phyloP scores from a whole-genome alignment of 2,113 vertebrate genomes.

The Apus apus region DNA sequence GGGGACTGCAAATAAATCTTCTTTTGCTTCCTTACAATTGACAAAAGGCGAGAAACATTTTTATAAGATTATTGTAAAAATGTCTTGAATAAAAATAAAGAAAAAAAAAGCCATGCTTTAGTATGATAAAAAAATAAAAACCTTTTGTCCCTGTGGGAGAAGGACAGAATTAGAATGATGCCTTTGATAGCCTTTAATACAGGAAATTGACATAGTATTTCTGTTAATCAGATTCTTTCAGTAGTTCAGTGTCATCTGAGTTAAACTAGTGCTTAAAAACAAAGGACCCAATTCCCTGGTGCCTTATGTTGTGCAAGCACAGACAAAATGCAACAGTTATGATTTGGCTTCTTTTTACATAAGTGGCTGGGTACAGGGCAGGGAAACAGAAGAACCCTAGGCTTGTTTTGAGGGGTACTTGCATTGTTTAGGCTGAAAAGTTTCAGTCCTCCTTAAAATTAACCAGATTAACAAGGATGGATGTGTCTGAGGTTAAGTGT shows the following conservation, averaged over 20 bases:
- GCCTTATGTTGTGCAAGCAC: not conserved
- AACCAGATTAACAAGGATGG: not conserved
- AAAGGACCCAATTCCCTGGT: not conserved
- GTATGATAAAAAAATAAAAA: not conserved
- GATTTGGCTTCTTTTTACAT: not conserved
- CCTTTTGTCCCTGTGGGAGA: not conserved
- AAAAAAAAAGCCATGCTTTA: not conserved
- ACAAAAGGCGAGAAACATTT: slow-evolving; percentile 17
- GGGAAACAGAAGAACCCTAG: not conserved
- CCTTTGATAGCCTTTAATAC: slow-evolving; percentile 20
- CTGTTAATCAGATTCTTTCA: slow-evolving; percentile 33
- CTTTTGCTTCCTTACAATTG: slow-evolving; percentile 42
- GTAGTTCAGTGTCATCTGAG: not conserved
- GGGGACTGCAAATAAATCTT: slow-evolving; percentile 57
- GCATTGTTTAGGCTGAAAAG: not conserved
- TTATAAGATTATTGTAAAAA: not conserved
- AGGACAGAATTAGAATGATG: not conserved
- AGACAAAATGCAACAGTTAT: not conserved
- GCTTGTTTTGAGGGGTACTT: not conserved
- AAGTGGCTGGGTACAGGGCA: not conserved
- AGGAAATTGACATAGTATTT: slow-evolving; percentile 22
- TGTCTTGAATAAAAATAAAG: slow-evolving; percentile 10
- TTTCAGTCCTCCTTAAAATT: not conserved
- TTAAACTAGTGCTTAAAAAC: slow-evolving; percentile 41
- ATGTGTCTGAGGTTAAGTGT: not conserved